These are phyloP conservation scores for Pavo muticus DNA, from an alignment of 2,113 vertebrate species.

Conservation along the genomic window DNA sequence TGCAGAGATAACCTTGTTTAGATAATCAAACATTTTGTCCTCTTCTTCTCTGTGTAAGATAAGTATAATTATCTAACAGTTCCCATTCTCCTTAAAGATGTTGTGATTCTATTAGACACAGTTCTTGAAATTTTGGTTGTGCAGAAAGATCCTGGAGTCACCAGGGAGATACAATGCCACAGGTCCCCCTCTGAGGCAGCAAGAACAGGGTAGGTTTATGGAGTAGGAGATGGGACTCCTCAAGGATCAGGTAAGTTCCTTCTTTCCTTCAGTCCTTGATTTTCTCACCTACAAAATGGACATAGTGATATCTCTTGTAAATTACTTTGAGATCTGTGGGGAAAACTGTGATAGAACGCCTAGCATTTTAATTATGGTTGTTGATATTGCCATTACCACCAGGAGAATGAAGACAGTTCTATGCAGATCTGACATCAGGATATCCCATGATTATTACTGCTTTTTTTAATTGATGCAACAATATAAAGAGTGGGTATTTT, in stretches of 20 bases:
- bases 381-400: background rate
- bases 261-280: background rate
- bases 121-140: background rate
- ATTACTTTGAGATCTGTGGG: background rate
- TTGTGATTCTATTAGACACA: background rate
- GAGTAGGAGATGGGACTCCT: background rate
- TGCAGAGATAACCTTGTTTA: conserved; percentile 49
- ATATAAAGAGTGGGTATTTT: background rate
- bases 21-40: conserved; percentile 27
- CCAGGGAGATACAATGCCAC: background rate
- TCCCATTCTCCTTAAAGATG: background rate
- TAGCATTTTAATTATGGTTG: background rate
- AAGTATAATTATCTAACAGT: conserved; percentile 23
- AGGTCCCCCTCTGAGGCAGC: background rate
- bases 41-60: background rate
- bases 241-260: background rate
- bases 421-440: background rate
- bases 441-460: background rate
- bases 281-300: background rate
- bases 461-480: background rate
- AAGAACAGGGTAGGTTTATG: background rate
- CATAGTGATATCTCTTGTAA: background rate
- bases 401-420: background rate
- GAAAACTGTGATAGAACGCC: background rate
- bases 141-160: background rate